Conservation (phyloP, 2,888 invertebrate genomes). For the Spisula solida region DNA sequence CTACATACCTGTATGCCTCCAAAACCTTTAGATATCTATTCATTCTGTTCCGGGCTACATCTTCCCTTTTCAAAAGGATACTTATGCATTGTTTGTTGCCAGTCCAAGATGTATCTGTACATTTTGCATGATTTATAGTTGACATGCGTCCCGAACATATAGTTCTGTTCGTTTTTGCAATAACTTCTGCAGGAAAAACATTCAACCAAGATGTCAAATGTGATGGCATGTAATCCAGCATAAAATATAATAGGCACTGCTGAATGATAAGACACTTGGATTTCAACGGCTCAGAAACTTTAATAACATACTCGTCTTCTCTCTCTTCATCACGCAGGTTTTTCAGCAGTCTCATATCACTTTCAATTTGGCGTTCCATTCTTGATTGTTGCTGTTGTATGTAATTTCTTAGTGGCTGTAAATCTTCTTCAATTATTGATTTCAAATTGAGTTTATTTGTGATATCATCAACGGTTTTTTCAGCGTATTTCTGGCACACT, state of each 20-base stretch:
- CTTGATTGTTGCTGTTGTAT: slow-evolving; percentile 63
- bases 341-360: slow-evolving; percentile 66
- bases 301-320: slow-evolving; percentile 60
- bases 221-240: slow-evolving; percentile 49
- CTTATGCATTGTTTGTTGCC: slow-evolving; percentile 49
- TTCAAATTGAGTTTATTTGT: slow-evolving; percentile 65
- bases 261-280: slow-evolving; percentile 65
- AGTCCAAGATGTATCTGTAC: not conserved
- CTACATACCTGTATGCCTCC: slow-evolving; percentile 74
- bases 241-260: slow-evolving; percentile 52
- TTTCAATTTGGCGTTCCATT: slow-evolving; percentile 66
- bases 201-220: slow-evolving; percentile 27
- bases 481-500: slow-evolving; percentile 71
- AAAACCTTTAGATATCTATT: slow-evolving; percentile 69
- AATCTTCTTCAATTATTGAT: slow-evolving; percentile 67
- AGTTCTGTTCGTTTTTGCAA: slow-evolving; percentile 17
- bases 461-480: slow-evolving; percentile 61
- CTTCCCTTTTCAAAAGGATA: slow-evolving; percentile 58
- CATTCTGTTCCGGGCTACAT: slow-evolving; percentile 62
- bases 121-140: slow-evolving; percentile 42
- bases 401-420: slow-evolving; percentile 65
- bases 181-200: slow-evolving; percentile 14
- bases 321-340: slow-evolving; percentile 67
- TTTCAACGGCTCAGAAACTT: slow-evolving; percentile 72
- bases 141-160: slow-evolving; percentile 59